Percentiles rank a stretch among this genome's conserved stretches.
Conservation (phyloP, 2,797 vertebrate species). For the Sandelia bainsii region DNA sequence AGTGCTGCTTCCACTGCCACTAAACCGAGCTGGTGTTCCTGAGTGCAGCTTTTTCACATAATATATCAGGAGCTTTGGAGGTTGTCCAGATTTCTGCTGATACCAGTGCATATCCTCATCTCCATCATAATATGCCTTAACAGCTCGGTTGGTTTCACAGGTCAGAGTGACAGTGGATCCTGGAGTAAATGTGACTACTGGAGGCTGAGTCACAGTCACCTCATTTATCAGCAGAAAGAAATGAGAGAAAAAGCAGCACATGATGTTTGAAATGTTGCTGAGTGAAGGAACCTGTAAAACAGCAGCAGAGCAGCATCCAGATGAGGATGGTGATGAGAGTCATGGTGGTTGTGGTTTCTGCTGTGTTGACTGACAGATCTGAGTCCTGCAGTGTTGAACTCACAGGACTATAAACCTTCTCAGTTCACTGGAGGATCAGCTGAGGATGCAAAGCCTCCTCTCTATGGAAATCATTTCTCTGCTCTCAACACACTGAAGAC, state of each 20-base stretch:
- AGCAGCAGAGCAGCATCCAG: slow-evolving; percentile 67
- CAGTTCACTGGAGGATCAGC: slow-evolving; percentile 57
- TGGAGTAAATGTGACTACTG: slow-evolving; percentile 22
- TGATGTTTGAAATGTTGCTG: not conserved
- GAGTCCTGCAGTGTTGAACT: slow-evolving; percentile 55
- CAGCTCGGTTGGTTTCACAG: slow-evolving; percentile 5
- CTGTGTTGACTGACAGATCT: slow-evolving; percentile 54
- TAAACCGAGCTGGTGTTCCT: not conserved
- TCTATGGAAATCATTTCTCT: slow-evolving; percentile 54
- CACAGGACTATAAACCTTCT: slow-evolving; percentile 66
- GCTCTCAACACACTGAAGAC: slow-evolving; percentile 13
- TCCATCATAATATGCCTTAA: not conserved
- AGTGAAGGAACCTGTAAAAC: slow-evolving; percentile 47
- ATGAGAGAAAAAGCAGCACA: slow-evolving; percentile 19
- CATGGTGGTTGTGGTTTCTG: slow-evolving; percentile 60
- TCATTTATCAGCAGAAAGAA: slow-evolving; percentile 28
- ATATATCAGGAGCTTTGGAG: slow-evolving; percentile 27
- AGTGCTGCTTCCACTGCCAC: slow-evolving; percentile 50
- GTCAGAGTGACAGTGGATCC: slow-evolving; percentile 41
- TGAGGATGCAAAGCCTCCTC: slow-evolving; percentile 66
- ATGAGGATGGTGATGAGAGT: slow-evolving; percentile 66
- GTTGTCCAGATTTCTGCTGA: slow-evolving; percentile 38
- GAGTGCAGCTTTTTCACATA: not conserved
- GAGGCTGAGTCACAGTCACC: slow-evolving; percentile 55
- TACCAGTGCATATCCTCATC: slow-evolving; percentile 29